A percentile compares a stretch with the other conserved stretches of the same genome.
Evolutionary conservation across 1,140 invertebrate species (phyloP).

Genomic region (Cyclina sinensis): DNA sequence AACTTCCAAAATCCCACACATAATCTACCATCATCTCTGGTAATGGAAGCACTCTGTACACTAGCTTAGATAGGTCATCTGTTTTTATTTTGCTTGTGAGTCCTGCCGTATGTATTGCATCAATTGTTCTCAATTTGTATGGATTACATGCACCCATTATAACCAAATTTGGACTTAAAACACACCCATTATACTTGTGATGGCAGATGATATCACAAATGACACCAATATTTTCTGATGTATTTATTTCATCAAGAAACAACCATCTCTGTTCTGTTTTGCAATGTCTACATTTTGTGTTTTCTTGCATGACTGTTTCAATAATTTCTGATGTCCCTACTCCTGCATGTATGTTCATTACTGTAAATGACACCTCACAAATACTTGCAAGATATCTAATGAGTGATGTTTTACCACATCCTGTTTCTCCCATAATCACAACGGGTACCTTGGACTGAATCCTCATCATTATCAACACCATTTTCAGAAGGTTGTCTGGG

Average conservation of each 20-base stretch:
- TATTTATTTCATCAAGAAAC: conserved; percentile 78
- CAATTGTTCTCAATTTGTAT: conserved; percentile 65
- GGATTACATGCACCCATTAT: conserved; percentile 77
- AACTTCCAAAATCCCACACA: conserved; percentile 77
- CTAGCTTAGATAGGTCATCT: conserved; percentile 70
- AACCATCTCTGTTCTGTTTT: conserved; percentile 51
- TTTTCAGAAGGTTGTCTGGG: conserved; percentile 76
- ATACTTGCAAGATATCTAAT: conserved; percentile 68
- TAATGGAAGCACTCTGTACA: conserved; percentile 74
- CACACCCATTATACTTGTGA: conserved; percentile 53
- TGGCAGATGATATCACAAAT: conserved; percentile 75
- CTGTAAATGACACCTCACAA: conserved; percentile 53
- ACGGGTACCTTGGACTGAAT: conserved; percentile 76
- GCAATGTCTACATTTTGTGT: conserved; percentile 38
- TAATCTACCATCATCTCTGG: conserved; percentile 75
- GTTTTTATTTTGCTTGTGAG: conserved; percentile 71
- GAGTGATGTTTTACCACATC: conserved; percentile 80
- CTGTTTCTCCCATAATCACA: conserved; percentile 83
- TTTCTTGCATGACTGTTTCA: conserved; percentile 13
- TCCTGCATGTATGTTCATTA: conserved; percentile 77
- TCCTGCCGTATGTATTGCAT: conserved; percentile 67
- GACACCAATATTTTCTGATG: conserved; percentile 72
- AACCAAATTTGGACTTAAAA: conserved; percentile 69
- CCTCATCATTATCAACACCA: conserved; percentile 75
- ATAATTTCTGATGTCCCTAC: conserved; percentile 44